Base-by-base conservation (phyloP, 2,888 invertebrate species). In the Eueremaeus valkanovi region DNA sequence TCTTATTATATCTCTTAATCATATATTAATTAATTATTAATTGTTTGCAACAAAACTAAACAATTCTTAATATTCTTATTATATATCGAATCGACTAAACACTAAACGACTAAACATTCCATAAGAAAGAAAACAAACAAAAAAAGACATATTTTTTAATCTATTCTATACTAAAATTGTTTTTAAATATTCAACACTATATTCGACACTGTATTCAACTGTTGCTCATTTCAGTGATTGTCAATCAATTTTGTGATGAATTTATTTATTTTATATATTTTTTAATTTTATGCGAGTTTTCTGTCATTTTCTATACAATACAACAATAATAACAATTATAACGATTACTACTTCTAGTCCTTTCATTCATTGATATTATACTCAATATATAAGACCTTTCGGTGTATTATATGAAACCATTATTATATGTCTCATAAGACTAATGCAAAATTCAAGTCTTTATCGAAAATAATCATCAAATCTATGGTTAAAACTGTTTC, bases 161-260 rank as follows among this genome's bases (percentile, higher is more conserved):
- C 31, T 33, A 63, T 63, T 31, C 18, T 13, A 33, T 13, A 31
- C n/a, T n/a, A n/a, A n/a, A n/a, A n/a, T n/a, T n/a, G n/a, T n/a
- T n/a, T n/a, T n/a, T n/a, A n/a, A n/a, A n/a, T n/a, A n/a, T n/a
- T n/a, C n/a, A n/a, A n/a, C n/a, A n/a, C n/a, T n/a, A n/a, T n/a
- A n/a, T n/a, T n/a, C n/a, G n/a, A n/a, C n/a, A n/a, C n/a, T n/a
- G n/a, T n/a, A n/a, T n/a, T n/a, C n/a, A n/a, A n/a, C n/a, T 68
- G 36, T 68, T 68, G 42, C 63, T 63, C 63, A 63, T 63, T 68
- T 42, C 27, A 27, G 21, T 33, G 21, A 66, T 66, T 66, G 66
- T 66, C 36, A 66, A 66, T n/a, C 42, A 42, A 42, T 68, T 36
- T 68, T 68, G 40, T 68, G 68, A 40, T 68, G 21, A 21, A 68